Base-by-base conservation (phyloP, 2,888 invertebrate genomes). In the Ceraclea dissimilis region DNA sequence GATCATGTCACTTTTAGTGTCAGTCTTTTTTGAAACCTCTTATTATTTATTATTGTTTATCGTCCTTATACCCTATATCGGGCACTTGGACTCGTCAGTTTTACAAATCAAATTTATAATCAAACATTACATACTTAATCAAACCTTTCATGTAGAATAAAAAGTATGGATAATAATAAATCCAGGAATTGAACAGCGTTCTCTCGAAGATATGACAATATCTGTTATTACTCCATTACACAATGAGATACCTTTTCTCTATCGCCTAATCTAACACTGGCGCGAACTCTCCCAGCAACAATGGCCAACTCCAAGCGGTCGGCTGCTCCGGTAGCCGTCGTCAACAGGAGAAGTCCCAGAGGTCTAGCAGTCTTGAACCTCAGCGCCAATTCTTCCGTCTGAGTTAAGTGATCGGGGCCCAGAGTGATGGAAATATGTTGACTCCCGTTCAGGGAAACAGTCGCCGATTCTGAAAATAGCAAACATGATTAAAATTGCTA, bases 311-410 rank as follows among this genome's bases (percentile, higher is more conserved):
- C 92, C 63, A 95, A 80, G 50, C 88, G 81, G 70, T 94, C 94
- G 2, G 87, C 85, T 0, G 88, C 86, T 65, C 84, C 82, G 56
- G 85, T 84, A 0, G 90, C 85, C 53, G 88, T 87, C 2, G 93
- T 93, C 60, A 90, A 79, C 62, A 95, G 75, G 33, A 93, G 74
- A 22, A 93, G 74, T 13, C 88, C 87, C 18, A 87, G 82, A 1
- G 91, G 88, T 59, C 85, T 82, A 20, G 81, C 84, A 2, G 95
- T 95, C 63, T 87, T 83, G 72, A 96, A 95, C 53, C 95, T 79
- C 51, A 96, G 76, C 44, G 89, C 80, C 57, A 95, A 78, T 68
- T 95, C 93, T 70, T 96, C 96, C 0, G 92, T 93, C 70, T 95
- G 93, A 0, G 93, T 89, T 51, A 84, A 81, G 60, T 88, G 87